Conservation (phyloP, 2,888 invertebrate genomes). For the Apotomis betuletana region DNA sequence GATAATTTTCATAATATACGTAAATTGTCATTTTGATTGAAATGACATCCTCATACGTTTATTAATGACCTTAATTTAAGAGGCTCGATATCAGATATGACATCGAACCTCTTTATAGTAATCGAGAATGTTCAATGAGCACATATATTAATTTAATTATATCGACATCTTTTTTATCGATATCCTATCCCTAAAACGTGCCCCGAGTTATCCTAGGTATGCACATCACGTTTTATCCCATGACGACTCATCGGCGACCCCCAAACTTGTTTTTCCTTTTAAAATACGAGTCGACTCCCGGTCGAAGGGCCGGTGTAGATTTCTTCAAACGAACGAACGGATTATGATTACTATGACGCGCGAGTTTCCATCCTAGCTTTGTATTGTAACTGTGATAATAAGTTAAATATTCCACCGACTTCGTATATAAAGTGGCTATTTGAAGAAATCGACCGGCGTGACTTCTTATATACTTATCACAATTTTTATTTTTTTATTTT, state of each 20-base stretch:
- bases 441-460: slow-evolving; percentile 79
- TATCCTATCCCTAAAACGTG: too few species aligned
- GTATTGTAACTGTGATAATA: slow-evolving; percentile 78
- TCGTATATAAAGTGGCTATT: slow-evolving; percentile 50
- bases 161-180: too few species aligned
- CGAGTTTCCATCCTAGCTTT: slow-evolving; percentile 75
- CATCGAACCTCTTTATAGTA: too few species aligned
- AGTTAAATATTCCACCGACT: slow-evolving; percentile 54
- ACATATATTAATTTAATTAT: too few species aligned
- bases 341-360: slow-evolving; percentile 51
- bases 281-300: slow-evolving; percentile 47
- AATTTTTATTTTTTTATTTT: slow-evolving; percentile 71
- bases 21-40: too few species aligned
- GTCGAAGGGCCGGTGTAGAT: slow-evolving; percentile 69
- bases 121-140: too few species aligned
- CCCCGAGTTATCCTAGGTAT: too few species aligned
- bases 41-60: too few species aligned
- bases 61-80: too few species aligned
- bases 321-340: slow-evolving; percentile 76
- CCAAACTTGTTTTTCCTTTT: slow-evolving; percentile 35
- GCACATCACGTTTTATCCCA: slow-evolving; percentile 49
- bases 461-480: slow-evolving; percentile 73
- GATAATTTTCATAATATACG: too few species aligned
- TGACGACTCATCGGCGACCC: slow-evolving; percentile 54
- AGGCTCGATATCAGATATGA: too few species aligned